Percentiles rank a stretch among this genome's conserved stretches.
Evolutionary conservation across 2,888 invertebrate genomes (phyloP).

Genomic region (Drosophila neonasuta): DNA sequence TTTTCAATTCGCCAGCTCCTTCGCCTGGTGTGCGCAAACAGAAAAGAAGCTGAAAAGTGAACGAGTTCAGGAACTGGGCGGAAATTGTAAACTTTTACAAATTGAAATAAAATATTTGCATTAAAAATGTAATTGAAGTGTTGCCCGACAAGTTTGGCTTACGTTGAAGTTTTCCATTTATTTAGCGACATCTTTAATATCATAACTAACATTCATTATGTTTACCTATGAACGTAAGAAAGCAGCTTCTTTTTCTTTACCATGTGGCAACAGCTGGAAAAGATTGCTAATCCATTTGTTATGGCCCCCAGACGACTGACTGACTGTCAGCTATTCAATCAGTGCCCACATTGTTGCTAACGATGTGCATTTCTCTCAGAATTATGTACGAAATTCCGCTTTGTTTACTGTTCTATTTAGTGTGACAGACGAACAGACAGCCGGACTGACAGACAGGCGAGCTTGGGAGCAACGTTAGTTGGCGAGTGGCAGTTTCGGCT

Average conservation of each 20-base stretch:
- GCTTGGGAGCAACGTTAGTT: conserved; percentile 12
- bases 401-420: conserved; percentile 48
- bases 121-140: conserved; percentile 63
- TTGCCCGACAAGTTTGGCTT: conserved; percentile 30
- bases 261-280: neutral
- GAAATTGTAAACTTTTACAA: conserved; percentile 64
- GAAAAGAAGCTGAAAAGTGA: conserved; percentile 50
- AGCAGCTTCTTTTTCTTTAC: neutral
- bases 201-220: neutral
- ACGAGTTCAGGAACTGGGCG: conserved; percentile 52
- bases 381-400: conserved; percentile 32
- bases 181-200: neutral
- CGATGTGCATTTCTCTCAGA: conserved; percentile 41
- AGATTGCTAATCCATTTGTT: conserved; percentile 28
- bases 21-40: conserved; percentile 46
- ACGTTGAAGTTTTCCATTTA: neutral
- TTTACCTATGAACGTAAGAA: too few relatives aligned
- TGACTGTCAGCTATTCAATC: conserved; percentile 43
- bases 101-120: conserved; percentile 70
- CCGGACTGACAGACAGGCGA: conserved; percentile 1
- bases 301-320: conserved; percentile 12
- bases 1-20: conserved; percentile 38
- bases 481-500: conserved; percentile 17
- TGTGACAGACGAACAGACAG: conserved; percentile 15
- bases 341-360: conserved; percentile 43